A percentile compares a stretch with the other conserved stretches of the same genome.
Conservation (phyloP, 1,140 invertebrate species). For the Saccostrea echinata region DNA sequence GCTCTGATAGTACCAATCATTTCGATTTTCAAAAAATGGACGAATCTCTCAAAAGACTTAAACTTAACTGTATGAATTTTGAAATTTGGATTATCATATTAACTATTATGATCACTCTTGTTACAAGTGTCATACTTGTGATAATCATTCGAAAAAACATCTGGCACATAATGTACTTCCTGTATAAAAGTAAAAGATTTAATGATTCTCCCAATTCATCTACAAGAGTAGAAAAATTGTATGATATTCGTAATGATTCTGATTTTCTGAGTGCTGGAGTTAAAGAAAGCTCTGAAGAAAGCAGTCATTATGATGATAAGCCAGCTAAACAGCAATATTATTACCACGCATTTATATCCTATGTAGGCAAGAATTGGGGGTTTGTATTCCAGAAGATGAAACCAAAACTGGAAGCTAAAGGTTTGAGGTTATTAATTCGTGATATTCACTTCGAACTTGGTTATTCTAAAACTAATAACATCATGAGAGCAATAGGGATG, state of each 20-base stretch:
- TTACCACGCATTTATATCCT: background rate
- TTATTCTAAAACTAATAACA: background rate
- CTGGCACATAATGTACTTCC: background rate
- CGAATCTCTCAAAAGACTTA: background rate
- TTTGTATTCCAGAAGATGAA: background rate
- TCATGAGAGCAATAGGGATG: background rate
- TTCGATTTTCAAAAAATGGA: background rate
- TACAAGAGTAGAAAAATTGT: background rate
- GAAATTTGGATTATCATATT: background rate
- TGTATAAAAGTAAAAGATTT: background rate
- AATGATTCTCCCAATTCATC: background rate
- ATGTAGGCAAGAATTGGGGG: background rate
- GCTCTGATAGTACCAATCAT: background rate
- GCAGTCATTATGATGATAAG: background rate
- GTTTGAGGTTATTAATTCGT: background rate
- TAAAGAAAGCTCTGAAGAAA: background rate
- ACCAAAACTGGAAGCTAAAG: background rate
- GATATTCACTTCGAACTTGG: background rate
- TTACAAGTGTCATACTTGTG: background rate
- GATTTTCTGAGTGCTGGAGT: background rate
- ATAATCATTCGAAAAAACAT: background rate
- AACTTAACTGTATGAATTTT: background rate
- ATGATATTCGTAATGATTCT: background rate
- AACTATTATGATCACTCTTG: background rate
- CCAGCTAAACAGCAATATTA: background rate